These are phyloP conservation scores for Zaprionus davidi DNA, from an alignment of 1,140 invertebrate species.

Conservation along the genomic window DNA sequence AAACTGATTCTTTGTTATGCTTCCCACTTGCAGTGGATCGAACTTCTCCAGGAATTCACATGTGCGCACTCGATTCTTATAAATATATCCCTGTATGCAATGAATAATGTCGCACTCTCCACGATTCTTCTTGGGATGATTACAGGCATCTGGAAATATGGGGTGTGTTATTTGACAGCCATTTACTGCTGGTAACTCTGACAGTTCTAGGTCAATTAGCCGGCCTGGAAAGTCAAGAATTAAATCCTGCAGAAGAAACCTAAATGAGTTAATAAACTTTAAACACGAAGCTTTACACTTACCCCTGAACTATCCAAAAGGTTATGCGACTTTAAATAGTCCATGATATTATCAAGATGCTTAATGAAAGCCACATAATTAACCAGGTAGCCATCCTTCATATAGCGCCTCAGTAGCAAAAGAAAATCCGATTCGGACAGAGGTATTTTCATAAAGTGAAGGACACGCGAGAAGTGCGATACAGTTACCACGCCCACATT, in stretches of 20 bases:
- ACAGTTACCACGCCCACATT: slow-evolving; percentile 89
- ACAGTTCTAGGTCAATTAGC: slow-evolving; percentile 87
- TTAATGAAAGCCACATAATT: slow-evolving; percentile 90
- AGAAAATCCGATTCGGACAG: slow-evolving; percentile 88
- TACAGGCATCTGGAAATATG: slow-evolving; percentile 73
- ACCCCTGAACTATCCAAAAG: slow-evolving; percentile 68
- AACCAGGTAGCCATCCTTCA: slow-evolving; percentile 89
- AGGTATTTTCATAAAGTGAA: slow-evolving; percentile 88
- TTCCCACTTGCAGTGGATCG: slow-evolving; percentile 87
- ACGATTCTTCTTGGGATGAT: slow-evolving; percentile 63
- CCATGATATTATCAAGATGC: slow-evolving; percentile 86
- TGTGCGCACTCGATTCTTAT: slow-evolving; percentile 87
- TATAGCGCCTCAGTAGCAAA: slow-evolving; percentile 88
- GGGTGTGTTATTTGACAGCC: slow-evolving; percentile 61
- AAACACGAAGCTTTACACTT: not conserved
- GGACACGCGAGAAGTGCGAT: slow-evolving; percentile 88
- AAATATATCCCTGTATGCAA: slow-evolving; percentile 85
- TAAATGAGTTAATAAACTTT: not conserved
- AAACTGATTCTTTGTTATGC: slow-evolving; percentile 88
- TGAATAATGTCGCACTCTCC: slow-evolving; percentile 71
- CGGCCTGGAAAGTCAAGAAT: slow-evolving; percentile 86
- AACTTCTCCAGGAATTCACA: slow-evolving; percentile 87
- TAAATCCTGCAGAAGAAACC: slow-evolving; percentile 83
- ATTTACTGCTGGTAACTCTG: slow-evolving; percentile 87
- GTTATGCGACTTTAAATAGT: slow-evolving; percentile 61